phyloP scores from a whole-genome alignment of 2,113 vertebrate genomes.

The Antechinus stuartii region DNA sequence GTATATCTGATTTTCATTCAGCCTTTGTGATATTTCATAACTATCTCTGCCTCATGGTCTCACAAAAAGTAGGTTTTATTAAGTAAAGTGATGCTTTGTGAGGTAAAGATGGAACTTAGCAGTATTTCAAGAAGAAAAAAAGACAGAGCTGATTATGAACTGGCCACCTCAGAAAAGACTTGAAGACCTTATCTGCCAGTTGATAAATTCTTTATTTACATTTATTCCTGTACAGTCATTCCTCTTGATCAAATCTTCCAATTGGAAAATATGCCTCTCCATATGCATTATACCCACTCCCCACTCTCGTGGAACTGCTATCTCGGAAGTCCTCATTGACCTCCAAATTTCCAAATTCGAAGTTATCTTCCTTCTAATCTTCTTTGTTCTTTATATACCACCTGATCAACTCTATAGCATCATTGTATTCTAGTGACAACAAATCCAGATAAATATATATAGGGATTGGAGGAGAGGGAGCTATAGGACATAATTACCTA shows the following conservation, averaged over 20 bases:
- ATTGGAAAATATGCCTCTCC: neutral
- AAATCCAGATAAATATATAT: neutral
- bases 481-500: neutral
- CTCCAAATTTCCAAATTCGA: neutral
- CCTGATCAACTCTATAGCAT: neutral
- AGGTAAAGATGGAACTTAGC: neutral
- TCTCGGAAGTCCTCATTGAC: neutral
- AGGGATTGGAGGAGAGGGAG: neutral
- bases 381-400: neutral
- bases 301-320: neutral
- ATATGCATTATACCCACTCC: neutral
- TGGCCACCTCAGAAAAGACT: neutral
- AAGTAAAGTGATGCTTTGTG: neutral
- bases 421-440: neutral
- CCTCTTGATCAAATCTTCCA: neutral
- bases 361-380: neutral
- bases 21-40: neutral
- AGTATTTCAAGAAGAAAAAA: constrained; percentile 8
- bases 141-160: neutral
- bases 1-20: neutral
- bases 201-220: neutral
- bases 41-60: neutral
- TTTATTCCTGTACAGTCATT: neutral
- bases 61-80: neutral
- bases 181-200: neutral